phyloP scores from a whole-genome alignment of 1,140 invertebrate species.

The Drepana arcuata region DNA sequence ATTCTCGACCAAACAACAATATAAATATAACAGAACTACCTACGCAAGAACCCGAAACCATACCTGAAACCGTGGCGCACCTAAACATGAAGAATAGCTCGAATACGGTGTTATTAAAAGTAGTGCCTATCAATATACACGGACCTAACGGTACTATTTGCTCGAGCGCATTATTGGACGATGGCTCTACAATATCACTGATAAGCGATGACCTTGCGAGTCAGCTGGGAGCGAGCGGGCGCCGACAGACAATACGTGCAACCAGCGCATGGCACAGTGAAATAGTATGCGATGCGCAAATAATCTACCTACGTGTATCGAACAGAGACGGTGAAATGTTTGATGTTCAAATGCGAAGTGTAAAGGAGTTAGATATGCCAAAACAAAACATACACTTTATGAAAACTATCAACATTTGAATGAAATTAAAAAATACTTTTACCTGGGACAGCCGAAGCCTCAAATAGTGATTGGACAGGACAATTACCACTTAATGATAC shows the following conservation, averaged over 20 bases:
- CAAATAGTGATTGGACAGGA: slow-evolving; percentile 26
- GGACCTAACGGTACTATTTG: slow-evolving; percentile 12
- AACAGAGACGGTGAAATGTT: no score
- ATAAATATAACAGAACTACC: no score
- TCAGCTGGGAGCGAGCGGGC: slow-evolving; percentile 4
- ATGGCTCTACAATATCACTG: slow-evolving; percentile 13
- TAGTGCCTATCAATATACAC: slow-evolving; percentile 12
- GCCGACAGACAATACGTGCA: slow-evolving; percentile 8
- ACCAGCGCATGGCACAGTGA: slow-evolving; percentile 9
- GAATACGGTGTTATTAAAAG: slow-evolving; percentile 12
- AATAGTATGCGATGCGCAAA: no score
- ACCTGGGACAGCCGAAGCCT: slow-evolving; percentile 6
- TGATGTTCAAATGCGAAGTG: no score
- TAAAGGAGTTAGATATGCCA: no score
- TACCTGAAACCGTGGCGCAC: slow-evolving; percentile 1
- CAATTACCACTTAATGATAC: slow-evolving; percentile 20
- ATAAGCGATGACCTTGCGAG: slow-evolving; percentile 8
- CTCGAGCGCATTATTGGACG: slow-evolving; percentile 14
- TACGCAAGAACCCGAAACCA: no score
- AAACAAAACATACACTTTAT: no score
- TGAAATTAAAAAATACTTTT: slow-evolving; percentile 8
- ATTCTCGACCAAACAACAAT: no score
- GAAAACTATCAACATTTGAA: slow-evolving; percentile 3
- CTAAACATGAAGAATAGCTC: background rate
- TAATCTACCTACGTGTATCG: no score